Base-by-base conservation (phyloP, 2,888 invertebrate genomes). In the Drosophila affinis region DNA sequence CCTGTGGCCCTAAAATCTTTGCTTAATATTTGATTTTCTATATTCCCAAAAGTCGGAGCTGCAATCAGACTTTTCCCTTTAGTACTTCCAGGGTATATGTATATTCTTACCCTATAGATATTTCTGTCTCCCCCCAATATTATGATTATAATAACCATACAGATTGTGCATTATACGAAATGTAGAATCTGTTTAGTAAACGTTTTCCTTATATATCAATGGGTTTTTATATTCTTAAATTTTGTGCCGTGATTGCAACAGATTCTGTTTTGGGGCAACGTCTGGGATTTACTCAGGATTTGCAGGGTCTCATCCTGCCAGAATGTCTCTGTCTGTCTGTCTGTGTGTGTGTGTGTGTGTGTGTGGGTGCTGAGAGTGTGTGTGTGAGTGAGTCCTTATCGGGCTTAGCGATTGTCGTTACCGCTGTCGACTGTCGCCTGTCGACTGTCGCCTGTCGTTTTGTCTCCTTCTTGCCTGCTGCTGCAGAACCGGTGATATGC, bases 201-300 rank as follows among this genome's bases (percentile, higher is more conserved):
- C 46, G 51, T 29, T 55, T 49, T 32, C 14, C 56, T n/a, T 21
- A 24, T 34, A 45, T 27, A 52, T 45, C 44, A 44, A 34, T 51
- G 14, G 14, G 6, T 39, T n/a, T n/a, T 5, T 39, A 39, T 67
- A 56, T 39, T 39, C 29, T 39, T 48, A 18, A 46, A 9, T 27
- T n/a, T 21, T 2, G 18, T 32, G 67, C 52, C 57, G 45, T 76
- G 72, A 81, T 81, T 81, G 81, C 85, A 82, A 73, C 81, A 85
- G 85, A 76, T 79, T 81, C 74, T 62, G 59, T 21, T 57, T 64
- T 24, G 54, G 54, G 34, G 12, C 47, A 52, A 70, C 62, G 34
- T 58, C 63, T 51, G 39, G 59, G 72, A 71, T 73, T 78, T 68
- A 61, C 65, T 72, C 54, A 57, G 72, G 59, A 54, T 58, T 54